Conservation (phyloP, 2,113 vertebrate species). For the Rhineura floridana region DNA sequence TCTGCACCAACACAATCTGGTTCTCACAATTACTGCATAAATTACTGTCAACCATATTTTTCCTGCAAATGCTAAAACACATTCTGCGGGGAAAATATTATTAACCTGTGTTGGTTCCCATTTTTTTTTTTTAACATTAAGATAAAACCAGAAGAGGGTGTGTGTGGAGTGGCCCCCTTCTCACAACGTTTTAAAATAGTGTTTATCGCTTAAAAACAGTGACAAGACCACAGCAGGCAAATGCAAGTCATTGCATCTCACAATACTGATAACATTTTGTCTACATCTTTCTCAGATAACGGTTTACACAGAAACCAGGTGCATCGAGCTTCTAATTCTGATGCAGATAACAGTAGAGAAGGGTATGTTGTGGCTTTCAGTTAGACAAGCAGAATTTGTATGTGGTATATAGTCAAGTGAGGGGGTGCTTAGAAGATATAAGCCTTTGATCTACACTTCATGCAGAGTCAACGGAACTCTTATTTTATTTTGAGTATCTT, state of each 20-base stretch:
- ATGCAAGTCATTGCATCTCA: constrained; percentile 3
- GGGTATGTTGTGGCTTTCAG: not conserved
- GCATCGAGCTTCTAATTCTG: not conserved
- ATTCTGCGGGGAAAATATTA: not conserved
- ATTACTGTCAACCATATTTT: not conserved
- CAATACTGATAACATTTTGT: not conserved
- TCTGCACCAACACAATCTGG: not conserved
- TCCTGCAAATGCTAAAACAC: not conserved
- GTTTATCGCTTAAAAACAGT: not conserved
- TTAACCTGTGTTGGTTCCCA: constrained; percentile 26
- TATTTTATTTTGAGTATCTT: not conserved
- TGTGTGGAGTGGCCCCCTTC: not conserved
- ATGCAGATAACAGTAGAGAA: not conserved
- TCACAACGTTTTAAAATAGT: not conserved
- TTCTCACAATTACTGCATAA: not conserved
- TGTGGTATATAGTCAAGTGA: not conserved
- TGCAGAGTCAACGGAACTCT: not conserved
- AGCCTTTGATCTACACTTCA: not conserved
- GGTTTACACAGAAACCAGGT: not conserved
- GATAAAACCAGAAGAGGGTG: constrained; percentile 29
- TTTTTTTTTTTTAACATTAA: not conserved
- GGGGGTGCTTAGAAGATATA: not conserved
- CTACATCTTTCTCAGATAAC: constrained; percentile 30
- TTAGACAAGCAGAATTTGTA: not conserved
- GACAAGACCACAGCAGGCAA: accelerated